Evolutionary conservation across 92 coral and sea anemone species (phyloP).

Genomic region (Pocillopora meandrina): DNA sequence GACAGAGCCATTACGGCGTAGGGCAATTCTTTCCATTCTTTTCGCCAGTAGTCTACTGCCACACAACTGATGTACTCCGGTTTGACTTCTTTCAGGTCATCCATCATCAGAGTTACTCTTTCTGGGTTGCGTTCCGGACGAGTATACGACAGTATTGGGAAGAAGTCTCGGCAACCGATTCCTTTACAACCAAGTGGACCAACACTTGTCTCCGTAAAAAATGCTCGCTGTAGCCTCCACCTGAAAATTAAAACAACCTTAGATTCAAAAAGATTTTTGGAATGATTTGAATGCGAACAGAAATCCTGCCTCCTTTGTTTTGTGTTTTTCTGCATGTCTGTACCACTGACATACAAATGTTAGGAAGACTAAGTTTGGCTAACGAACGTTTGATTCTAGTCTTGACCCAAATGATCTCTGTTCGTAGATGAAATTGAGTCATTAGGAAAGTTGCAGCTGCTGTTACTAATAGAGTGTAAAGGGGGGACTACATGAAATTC

Average conservation of each 20-base stretch:
- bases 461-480: too few species aligned
- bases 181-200: constrained; percentile 67
- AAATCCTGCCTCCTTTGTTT: too few species aligned
- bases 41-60: constrained; percentile 70
- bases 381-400: too few species aligned
- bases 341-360: too few species aligned
- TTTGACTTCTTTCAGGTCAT: constrained; percentile 34
- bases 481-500: too few species aligned
- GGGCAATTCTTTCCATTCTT: constrained; percentile 33
- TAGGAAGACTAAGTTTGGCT: too few species aligned
- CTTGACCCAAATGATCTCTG: too few species aligned
- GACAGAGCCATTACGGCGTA: constrained; percentile 62
- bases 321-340: too few species aligned
- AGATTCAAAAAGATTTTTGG: too few species aligned
- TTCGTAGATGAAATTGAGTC: too few species aligned
- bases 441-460: too few species aligned
- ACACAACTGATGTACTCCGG: constrained; percentile 77
- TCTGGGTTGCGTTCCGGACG: constrained; percentile 16
- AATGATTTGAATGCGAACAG: too few species aligned
- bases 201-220: constrained; percentile 58
- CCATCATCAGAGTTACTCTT: constrained; percentile 42
- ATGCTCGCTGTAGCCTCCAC: constrained; percentile 76
- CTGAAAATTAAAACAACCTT: constrained; percentile 13
- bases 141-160: constrained; percentile 57
- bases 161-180: constrained; percentile 66